Base-by-base conservation (phyloP, 2,113 vertebrate genomes). In the Odontophorus gujanensis region DNA sequence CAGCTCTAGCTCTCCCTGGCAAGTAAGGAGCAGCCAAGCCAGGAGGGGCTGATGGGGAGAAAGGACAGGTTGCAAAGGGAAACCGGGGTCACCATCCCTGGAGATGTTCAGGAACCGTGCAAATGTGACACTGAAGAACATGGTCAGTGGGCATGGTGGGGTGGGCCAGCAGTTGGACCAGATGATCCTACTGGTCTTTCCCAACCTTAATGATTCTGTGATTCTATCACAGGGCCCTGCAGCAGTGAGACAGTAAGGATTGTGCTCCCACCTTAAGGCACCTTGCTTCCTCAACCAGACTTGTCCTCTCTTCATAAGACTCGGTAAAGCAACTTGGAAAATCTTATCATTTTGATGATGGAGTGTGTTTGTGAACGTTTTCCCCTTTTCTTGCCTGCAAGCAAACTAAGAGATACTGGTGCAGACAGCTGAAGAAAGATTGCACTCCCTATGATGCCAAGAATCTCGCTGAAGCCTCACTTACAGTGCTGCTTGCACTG, bases 221-320 rank as follows among this genome's bases (percentile, higher is more conserved):
- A 53, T 16, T 30, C 51, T 26, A 30, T 16, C 51, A 30, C 51
- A 53, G 71, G 67, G 53, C 42, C 24, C 1, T 7, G 14, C 30
- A 30, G 53, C 30, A 30, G 7, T 5, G n/a, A 45, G 18, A 36
- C 24, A 40, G 32, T 6, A 13, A 0, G 0, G 48, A 79, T 34
- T 68, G 18, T 66, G 47, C 2, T 32, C 34, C 34, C 8, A 45
- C 6, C 45, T 62, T 48, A n/a, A 79, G 53, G 24, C 66, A 34
- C 25, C 19, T 34, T 43, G 22, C 21, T 36, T 76, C 48, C 19
- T 11, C 21, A 21, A 4, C 5, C 50, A 58, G 80, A 22, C 58
- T 32, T 45, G 2, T 18, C 22, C 47, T 71, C 9, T 32, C 47
- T 63, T 76, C 36, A 2, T n/a, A 42, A 1, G n/a, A 66, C 11